These are phyloP conservation scores for Pseudanteris insignis DNA, from an alignment of 2,888 invertebrate genomes.

Conservation along the genomic window DNA sequence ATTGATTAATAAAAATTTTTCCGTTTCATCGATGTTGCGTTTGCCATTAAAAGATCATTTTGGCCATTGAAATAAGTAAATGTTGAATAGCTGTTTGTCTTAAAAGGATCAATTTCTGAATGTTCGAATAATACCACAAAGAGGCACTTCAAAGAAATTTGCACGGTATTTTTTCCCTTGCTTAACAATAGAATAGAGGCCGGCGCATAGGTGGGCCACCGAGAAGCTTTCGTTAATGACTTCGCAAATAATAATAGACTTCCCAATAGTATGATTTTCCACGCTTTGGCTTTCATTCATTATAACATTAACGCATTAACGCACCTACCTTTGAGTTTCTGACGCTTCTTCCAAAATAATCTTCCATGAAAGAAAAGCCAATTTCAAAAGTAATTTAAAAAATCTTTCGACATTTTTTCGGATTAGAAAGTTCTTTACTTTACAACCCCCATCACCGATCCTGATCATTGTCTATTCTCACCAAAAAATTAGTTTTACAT, in stretches of 20 bases:
- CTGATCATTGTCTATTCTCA: too few relatives aligned
- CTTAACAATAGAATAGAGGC: conserved; percentile 1
- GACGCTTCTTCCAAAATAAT: not conserved
- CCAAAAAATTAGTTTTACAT: too few relatives aligned
- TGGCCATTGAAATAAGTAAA: too few relatives aligned
- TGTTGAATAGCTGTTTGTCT: not conserved
- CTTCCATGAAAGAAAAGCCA: not conserved
- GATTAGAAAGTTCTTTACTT: too few relatives aligned
- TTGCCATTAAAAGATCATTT: too few relatives aligned
- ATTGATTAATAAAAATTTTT: too few relatives aligned
- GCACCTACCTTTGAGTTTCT: not conserved
- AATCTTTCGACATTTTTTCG: not conserved
- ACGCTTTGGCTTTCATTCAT: conserved; percentile 11
- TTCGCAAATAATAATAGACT: conserved; percentile 13
- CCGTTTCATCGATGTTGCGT: too few relatives aligned
- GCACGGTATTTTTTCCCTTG: conserved; percentile 6
- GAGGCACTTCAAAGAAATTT: conserved; percentile 1
- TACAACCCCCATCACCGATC: too few relatives aligned
- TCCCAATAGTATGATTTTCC: conserved; percentile 12
- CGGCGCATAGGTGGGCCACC: conserved; percentile 10
- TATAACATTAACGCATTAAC: conserved; percentile 2
- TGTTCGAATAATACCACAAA: not conserved
- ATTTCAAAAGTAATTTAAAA: not conserved
- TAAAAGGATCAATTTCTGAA: not conserved
- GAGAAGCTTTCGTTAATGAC: conserved; percentile 10